Percentiles rank a stretch among this genome's conserved stretches.
These are phyloP conservation scores for Eretmodus cyanostictus DNA, from an alignment of 2,113 vertebrate genomes.

Conservation along the genomic window DNA sequence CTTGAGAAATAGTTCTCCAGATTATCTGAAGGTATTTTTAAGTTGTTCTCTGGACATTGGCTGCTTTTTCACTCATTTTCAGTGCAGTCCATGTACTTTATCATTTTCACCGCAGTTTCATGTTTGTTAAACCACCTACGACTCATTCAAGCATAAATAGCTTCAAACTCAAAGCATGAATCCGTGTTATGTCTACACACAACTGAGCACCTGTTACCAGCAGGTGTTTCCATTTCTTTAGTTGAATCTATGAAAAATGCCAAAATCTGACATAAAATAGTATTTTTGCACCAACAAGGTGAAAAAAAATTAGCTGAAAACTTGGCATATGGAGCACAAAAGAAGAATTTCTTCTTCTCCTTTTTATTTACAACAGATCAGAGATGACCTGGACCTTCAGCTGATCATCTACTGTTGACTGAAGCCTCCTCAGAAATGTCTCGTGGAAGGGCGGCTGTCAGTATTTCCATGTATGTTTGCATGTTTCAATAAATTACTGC, in stretches of 20 bases:
- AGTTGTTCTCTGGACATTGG: background rate
- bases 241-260: background rate
- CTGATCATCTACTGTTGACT: background rate
- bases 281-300: background rate
- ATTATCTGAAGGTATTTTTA: background rate
- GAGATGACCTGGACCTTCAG: background rate
- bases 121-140: background rate
- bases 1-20: background rate
- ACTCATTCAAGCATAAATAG: background rate
- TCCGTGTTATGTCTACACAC: background rate
- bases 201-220: background rate
- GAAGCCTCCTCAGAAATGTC: background rate
- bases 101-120: fast-evolving
- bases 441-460: background rate
- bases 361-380: background rate
- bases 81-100: background rate
- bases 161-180: background rate
- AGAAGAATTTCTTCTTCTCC: background rate
- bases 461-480: background rate
- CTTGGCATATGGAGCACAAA: background rate
- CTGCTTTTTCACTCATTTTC: background rate
- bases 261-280: background rate
- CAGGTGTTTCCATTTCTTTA: background rate
- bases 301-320: background rate
- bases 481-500: background rate